Conservation (phyloP, 2,888 invertebrate species). For the Dorcus hopei region DNA sequence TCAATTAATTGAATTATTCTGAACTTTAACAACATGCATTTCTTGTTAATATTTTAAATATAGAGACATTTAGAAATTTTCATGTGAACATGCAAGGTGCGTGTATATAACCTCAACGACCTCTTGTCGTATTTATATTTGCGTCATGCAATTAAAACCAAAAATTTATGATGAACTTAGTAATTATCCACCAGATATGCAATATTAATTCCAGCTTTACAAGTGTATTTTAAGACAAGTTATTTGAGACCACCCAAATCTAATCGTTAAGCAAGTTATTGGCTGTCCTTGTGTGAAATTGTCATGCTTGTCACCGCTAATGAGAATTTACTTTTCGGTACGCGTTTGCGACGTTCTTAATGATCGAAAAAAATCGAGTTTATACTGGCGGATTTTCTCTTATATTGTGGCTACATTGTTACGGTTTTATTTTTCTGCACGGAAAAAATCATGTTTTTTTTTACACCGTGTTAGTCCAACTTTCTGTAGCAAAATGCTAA, state of each 20-base stretch:
- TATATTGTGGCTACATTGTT: neutral
- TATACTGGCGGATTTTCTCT: neutral
- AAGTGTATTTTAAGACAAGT: neutral
- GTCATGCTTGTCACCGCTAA: neutral
- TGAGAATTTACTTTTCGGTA: neutral
- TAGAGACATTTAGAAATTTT: neutral
- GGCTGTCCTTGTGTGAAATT: slow-evolving; percentile 1
- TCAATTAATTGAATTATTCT: neutral
- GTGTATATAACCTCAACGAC: too few species aligned
- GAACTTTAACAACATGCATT: neutral
- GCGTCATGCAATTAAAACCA: neutral
- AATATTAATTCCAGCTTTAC: neutral
- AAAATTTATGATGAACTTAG: neutral
- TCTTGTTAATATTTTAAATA: neutral
- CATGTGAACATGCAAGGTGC: too few species aligned
- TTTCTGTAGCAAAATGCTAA: slow-evolving; percentile 11
- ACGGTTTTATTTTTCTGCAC: neutral
- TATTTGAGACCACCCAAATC: slow-evolving; percentile 2
- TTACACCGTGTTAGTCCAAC: neutral
- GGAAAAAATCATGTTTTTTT: neutral
- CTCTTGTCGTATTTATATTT: neutral
- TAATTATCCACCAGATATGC: neutral
- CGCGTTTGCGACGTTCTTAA: neutral
- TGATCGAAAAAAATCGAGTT: neutral
- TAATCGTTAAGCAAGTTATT: neutral